Evolutionary conservation across 2,888 invertebrate species (phyloP).

Genomic region (Oconnorella tubifera): DNA sequence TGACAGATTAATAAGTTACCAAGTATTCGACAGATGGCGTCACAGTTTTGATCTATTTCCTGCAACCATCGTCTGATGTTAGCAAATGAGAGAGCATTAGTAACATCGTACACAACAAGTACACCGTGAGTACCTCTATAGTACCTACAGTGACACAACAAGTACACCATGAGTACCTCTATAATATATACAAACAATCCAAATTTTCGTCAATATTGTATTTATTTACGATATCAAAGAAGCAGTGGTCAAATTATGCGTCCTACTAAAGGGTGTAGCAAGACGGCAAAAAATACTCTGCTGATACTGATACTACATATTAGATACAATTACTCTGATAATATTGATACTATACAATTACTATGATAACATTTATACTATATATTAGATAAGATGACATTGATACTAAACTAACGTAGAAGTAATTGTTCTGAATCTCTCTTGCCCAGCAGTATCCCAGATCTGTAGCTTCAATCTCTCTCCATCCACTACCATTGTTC

Average conservation of each 20-base stretch:
- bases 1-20: constrained; percentile 63
- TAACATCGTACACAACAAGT: constrained; percentile 98
- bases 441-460: constrained; percentile 66
- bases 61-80: constrained; percentile 99
- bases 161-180: constrained; percentile 94
- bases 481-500: constrained; percentile 70
- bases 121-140: constrained; percentile 99
- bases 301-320: too few relatives aligned
- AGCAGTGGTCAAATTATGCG: too few relatives aligned
- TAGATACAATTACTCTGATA: too few relatives aligned
- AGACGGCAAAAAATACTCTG: too few relatives aligned
- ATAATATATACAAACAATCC: constrained; percentile 75
- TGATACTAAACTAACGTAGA: constrained; percentile 82
- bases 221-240: too few relatives aligned
- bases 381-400: too few relatives aligned
- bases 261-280: too few relatives aligned
- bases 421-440: constrained; percentile 74
- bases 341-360: too few relatives aligned
- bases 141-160: constrained; percentile 60
- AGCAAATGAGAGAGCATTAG: constrained; percentile 96
- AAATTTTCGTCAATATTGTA: too few relatives aligned
- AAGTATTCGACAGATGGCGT: constrained; percentile 95
- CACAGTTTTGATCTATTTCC: constrained; percentile 99
- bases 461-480: constrained; percentile 65
- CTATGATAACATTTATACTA: too few relatives aligned